Base-by-base conservation (phyloP, 2,888 invertebrate species). In the Orthonevra nobilis region DNA sequence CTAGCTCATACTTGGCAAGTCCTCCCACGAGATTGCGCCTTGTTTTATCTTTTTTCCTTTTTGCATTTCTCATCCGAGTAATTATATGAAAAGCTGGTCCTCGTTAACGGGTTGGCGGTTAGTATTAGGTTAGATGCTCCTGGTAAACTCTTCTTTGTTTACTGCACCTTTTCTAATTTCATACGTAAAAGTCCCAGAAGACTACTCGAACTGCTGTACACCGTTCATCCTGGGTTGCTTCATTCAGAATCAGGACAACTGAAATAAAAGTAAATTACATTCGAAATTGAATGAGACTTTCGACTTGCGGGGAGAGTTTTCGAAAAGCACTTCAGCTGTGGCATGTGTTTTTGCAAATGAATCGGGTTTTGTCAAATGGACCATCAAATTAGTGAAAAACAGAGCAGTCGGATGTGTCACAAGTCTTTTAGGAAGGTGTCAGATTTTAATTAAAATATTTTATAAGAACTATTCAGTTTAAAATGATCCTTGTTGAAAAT, bases 31-130 rank as follows among this genome's bases (percentile, higher is more conserved):
- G n/a, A n/a, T n/a, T n/a, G n/a, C n/a, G n/a, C n/a, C n/a, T n/a
- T n/a, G n/a, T n/a, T n/a, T n/a, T n/a, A 30, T 34, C 19, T 50
- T 48, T 32, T 40, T 28, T n/a, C 32, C 19, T 17, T 23, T 23
- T 23, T 23, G 23, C 23, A 23, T 30, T 26, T 69, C 36, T 17
- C 58, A 42, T n/a, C 38, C 26, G 58, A 66, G 72, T 77, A 77
- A 77, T 77, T 77, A 77, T 72, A 77, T 77, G 58, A 72, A 77
- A 72, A 77, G 72, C 72, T 60, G 63, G 40, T 60, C 38, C 58
- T 64, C 64, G 72, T 77, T 77, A 72, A 64, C 72, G 64, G 72
- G 72, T 64, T 72, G 58, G 26, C 34, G 58, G 63, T 72, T 52
- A 23, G 54, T 72, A 63, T 64, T 63, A 56, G 60, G 52, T 6